Conservation (phyloP, 2,113 vertebrate species). For the Cichladusa arquata region DNA sequence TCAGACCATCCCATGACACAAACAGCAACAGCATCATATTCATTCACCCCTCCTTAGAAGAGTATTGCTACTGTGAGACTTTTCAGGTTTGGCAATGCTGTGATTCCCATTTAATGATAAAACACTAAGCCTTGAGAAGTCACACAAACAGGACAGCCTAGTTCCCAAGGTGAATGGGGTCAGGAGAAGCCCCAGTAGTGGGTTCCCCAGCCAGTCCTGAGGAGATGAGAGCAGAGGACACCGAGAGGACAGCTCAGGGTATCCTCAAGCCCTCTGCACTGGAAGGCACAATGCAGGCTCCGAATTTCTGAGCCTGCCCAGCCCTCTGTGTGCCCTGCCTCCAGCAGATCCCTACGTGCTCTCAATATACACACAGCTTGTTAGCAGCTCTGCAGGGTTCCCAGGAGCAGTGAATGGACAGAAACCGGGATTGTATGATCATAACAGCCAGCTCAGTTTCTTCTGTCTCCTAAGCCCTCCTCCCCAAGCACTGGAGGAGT, state of each 20-base stretch:
- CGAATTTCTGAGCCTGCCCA: background rate
- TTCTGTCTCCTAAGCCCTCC: background rate
- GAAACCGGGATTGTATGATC: background rate
- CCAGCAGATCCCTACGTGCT: background rate
- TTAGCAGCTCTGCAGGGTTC: slow-evolving; percentile 16
- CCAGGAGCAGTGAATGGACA: slow-evolving; percentile 9
- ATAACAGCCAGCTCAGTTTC: slow-evolving; percentile 42
- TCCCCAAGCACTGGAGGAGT: background rate
- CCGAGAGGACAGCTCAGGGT: background rate
- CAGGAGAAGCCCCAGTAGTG: background rate
- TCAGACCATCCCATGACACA: rapidly evolving
- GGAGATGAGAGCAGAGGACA: background rate
- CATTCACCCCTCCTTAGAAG: background rate
- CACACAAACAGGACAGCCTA: background rate
- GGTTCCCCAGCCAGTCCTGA: background rate
- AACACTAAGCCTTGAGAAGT: background rate
- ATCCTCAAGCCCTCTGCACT: background rate
- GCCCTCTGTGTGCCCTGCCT: background rate
- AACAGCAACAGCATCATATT: no score
- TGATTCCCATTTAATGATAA: background rate
- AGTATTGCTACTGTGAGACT: background rate
- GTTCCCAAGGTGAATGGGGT: background rate
- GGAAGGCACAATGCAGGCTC: background rate
- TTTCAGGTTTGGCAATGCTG: background rate
- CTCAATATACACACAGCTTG: slow-evolving; percentile 13